Percentiles rank a stretch among this genome's conserved stretches.
These are phyloP conservation scores for Spheniscus humboldti DNA, from an alignment of 2,797 vertebrate species.

Conservation along the genomic window DNA sequence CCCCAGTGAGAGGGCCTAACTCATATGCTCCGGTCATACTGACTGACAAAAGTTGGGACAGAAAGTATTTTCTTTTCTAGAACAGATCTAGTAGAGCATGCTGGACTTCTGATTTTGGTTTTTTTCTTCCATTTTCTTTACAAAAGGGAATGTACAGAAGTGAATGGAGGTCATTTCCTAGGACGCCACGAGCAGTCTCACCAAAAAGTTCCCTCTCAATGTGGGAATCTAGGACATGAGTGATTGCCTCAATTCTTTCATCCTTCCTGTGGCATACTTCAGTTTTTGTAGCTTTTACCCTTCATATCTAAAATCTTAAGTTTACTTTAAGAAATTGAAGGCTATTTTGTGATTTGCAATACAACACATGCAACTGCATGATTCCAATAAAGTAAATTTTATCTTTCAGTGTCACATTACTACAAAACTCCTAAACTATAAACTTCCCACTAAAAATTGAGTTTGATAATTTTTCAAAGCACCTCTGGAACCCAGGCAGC, in stretches of 20 bases:
- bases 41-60: not conserved
- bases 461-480: not conserved
- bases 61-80: not conserved
- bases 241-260: not conserved
- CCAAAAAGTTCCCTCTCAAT: not conserved
- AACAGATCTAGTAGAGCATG: not conserved
- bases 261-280: not conserved
- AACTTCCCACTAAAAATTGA: not conserved
- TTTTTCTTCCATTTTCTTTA: not conserved
- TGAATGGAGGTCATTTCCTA: not conserved
- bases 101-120: not conserved
- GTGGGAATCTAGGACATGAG: not conserved
- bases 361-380: not conserved
- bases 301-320: not conserved
- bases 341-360: not conserved
- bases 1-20: not conserved
- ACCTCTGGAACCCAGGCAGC: not conserved
- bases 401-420: not conserved
- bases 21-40: not conserved
- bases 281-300: not conserved
- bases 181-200: not conserved
- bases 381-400: not conserved
- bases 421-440: not conserved
- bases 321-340: not conserved
- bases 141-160: not conserved